These are phyloP conservation scores for Scotopteryx bipunctaria DNA, from an alignment of 2,888 invertebrate genomes.

Conservation along the genomic window DNA sequence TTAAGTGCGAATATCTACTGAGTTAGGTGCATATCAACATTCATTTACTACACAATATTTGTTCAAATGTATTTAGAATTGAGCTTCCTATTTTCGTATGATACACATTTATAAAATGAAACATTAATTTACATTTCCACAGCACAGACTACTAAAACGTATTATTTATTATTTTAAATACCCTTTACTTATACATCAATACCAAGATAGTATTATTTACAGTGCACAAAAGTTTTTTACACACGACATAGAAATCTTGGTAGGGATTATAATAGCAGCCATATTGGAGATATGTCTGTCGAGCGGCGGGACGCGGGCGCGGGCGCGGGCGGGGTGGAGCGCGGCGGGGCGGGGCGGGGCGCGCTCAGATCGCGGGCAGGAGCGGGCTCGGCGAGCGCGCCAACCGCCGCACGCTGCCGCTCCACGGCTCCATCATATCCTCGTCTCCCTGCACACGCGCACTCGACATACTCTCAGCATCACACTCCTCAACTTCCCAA, in stretches of 20 bases:
- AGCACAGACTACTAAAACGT: slow-evolving; percentile 18
- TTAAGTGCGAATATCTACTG: slow-evolving; percentile 25
- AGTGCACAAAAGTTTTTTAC: slow-evolving; percentile 25
- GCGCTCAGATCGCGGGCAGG: slow-evolving; percentile 69
- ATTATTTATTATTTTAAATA: slow-evolving; percentile 16
- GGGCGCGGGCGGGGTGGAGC: slow-evolving; percentile 32
- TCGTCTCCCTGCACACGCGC: slow-evolving; percentile 84
- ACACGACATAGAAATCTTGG: slow-evolving; percentile 44
- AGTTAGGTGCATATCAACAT: slow-evolving; percentile 27
- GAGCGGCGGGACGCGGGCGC: slow-evolving; percentile 32
- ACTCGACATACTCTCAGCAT: slow-evolving; percentile 83
- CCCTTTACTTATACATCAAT: slow-evolving; percentile 23
- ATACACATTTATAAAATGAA: slow-evolving; percentile 13
- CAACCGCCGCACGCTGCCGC: slow-evolving; percentile 70
- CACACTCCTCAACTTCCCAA: slow-evolving; percentile 82
- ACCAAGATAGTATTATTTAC: slow-evolving; percentile 28
- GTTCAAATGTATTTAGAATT: slow-evolving; percentile 21
- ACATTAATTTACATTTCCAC: slow-evolving; percentile 12
- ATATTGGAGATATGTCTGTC: slow-evolving; percentile 54
- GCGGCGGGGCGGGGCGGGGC: slow-evolving; percentile 15
- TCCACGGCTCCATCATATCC: slow-evolving; percentile 85
- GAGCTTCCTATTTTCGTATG: slow-evolving; percentile 25
- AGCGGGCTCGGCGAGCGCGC: slow-evolving; percentile 76
- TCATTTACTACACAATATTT: slow-evolving; percentile 19
- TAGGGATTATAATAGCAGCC: slow-evolving; percentile 45